Base-by-base conservation (phyloP, 2,797 vertebrate species). In the Diceros bicornis region DNA sequence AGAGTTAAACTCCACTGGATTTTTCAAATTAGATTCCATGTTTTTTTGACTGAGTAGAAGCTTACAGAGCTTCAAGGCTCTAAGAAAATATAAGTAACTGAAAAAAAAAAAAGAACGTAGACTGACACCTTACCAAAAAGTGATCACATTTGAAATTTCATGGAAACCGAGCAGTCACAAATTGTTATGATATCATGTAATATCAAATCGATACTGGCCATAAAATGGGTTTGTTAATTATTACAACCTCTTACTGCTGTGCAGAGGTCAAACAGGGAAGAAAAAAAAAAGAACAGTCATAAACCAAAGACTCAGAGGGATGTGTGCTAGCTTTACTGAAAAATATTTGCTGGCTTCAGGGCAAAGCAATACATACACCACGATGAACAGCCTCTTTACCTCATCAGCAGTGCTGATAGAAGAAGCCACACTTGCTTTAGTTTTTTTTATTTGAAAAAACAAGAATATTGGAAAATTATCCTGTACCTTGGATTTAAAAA, bases 11-110 rank as follows among this genome's bases (percentile, higher is more conserved):
- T 96, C 92, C 97, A 97, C 95, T 97, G 96, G 97, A 98, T 97
- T 97, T 97, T 98, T 94, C 95, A 98, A 98, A 99, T 99, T 98
- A 98, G 97, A 98, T 98, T 98, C 92, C 93, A 91, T 98, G 94
- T 97, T 98, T 97, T 98, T 98, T 98, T 96, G 98, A 97, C 96
- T 98, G 97, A 98, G 88, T 95, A 94, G 91, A 94, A 98, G 96
- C 83, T 97, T 92, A 87, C 71, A 97, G 94, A 97, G 94, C 94
- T 98, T 98, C 91, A 96, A 96, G 98, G 97, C 86, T 59, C 66
- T 87, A 86, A 81, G 92, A 97, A 97, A 66, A 97, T 89, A 95
- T 84, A 97, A 96, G 32, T 78, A 87, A 71, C 72, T 74, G 69
- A 75, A 92, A 96, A 97, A 98, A 98, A 97, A 97, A 97, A 98